Conservation (phyloP, 2,797 vertebrate species). For the Scolopax rusticola region DNA sequence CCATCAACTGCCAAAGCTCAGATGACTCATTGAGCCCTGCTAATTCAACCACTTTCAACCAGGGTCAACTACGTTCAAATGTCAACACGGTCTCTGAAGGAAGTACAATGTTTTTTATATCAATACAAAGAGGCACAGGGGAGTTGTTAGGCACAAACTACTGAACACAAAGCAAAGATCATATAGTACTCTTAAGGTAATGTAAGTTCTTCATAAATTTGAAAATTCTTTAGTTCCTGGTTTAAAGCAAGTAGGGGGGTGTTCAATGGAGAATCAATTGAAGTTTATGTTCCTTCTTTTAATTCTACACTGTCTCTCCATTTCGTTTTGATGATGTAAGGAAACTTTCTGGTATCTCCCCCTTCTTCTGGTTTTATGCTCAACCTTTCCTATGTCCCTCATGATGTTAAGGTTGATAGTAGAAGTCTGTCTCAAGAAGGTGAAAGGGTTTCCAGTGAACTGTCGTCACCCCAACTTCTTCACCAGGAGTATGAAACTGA, state of each 20-base stretch:
- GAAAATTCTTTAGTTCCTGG: background rate
- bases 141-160: background rate
- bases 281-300: background rate
- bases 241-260: background rate
- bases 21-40: background rate
- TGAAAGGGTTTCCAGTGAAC: background rate
- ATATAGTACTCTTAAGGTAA: background rate
- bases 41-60: background rate
- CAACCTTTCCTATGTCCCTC: background rate
- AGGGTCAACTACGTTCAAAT: accelerated
- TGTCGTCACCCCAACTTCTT: background rate
- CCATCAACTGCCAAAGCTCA: background rate
- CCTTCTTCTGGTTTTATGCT: background rate
- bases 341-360: background rate
- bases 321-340: background rate
- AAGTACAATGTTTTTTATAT: background rate
- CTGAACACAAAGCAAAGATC: background rate
- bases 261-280: background rate
- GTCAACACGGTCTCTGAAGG: background rate
- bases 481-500: background rate
- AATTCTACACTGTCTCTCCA: background rate
- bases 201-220: background rate
- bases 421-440: background rate
- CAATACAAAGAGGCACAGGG: background rate
- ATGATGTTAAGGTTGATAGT: background rate